Conservation (phyloP, 2,113 vertebrate genomes). For the Montifringilla adamsi region DNA sequence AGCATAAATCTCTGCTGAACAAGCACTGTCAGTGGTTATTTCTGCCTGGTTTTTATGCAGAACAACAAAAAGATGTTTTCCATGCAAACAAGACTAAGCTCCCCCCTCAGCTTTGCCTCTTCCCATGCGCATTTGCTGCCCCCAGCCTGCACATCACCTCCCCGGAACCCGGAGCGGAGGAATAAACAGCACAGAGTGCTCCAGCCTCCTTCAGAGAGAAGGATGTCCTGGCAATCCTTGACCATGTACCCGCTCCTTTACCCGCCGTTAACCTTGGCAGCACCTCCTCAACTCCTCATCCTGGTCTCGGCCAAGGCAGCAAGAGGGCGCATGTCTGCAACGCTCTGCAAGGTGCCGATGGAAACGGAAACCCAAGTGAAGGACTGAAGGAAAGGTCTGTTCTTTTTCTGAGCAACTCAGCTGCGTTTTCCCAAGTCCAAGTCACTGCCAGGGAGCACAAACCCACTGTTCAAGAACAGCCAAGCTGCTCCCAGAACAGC, state of each 20-base stretch:
- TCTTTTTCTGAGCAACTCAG: background rate
- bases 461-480: background rate
- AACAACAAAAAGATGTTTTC: background rate
- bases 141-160: background rate
- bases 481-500: background rate
- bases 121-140: background rate
- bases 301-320: background rate
- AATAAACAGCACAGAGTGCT: background rate
- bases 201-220: background rate
- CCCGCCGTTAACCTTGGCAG: background rate
- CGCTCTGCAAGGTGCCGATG: background rate
- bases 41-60: background rate
- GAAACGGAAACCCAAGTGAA: background rate
- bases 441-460: background rate
- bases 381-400: background rate
- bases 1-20: background rate
- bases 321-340: background rate
- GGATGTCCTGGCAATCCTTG: background rate
- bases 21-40: background rate
- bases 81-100: background rate
- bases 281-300: background rate
- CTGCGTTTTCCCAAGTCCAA: background rate
- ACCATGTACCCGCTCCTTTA: background rate
- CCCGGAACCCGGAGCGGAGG: background rate
- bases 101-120: constrained; percentile 11